Base-by-base conservation (phyloP, 2,113 vertebrate species). In the Centropristis striata region DNA sequence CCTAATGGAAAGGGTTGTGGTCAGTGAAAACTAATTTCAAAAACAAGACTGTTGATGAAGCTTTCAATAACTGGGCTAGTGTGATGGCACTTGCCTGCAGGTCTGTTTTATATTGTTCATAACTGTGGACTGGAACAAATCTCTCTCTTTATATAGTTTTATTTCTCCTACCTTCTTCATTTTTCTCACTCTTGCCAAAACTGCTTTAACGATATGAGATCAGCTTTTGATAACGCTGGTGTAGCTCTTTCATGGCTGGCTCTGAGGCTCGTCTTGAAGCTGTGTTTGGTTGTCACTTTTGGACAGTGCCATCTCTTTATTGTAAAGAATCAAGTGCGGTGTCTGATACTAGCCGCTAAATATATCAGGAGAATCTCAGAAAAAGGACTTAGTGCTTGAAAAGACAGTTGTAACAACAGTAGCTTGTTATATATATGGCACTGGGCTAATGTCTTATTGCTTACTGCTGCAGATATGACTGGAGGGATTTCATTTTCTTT, bases 121-220 rank as follows among this genome's bases (percentile, higher is more conserved):
- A 46, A 70, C 12, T 65, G 23, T 54, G 11, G 16, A 50, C 18
- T 54, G 54, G 36, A 64, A 44, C 23, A 64, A 81, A 78, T 67
- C 28, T 46, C 25, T n/a, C 37, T 41, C 25, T n/a, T 76, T 28
- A n/a, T 66, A 23, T 49, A 20, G 4, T 47, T 66, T 66, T 54
- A 36, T 46, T 50, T 39, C 8, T 55, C 15, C n/a, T 53, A 69
- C 25, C 12, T 2, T 15, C 4, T 23, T 74, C 42, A 8, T 41
- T 78, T 55, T 28, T 57, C 16, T 60, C 42, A 78, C 37, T 84
- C n/a, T 36, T 71, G 46, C 50, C 65, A 75, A 69, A 68, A 66
- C 25, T 11, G 16, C 39, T 25, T 57, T 20, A 37, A 58, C 46
- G 59, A 80, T 55, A 61, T 60, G 39, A 67, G 42, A 71, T 75